Percentiles rank a stretch among this genome's conserved stretches.
Conservation (phyloP, 2,113 vertebrate genomes). For the Ceuthmochares aereus region DNA sequence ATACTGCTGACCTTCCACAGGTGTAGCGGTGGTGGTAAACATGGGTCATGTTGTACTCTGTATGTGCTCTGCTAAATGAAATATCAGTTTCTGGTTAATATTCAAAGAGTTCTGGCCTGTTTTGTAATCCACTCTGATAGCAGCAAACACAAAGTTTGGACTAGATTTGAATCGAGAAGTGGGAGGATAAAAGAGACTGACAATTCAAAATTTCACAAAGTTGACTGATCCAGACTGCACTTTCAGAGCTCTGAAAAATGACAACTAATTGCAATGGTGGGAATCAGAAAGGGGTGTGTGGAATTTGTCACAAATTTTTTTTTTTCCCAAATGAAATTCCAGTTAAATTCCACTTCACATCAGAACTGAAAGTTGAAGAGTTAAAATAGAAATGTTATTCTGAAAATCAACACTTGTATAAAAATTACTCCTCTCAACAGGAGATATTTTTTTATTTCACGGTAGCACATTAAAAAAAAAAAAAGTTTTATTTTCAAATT, state of each 20-base stretch:
- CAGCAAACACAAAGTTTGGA: not conserved
- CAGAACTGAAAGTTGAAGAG: not conserved
- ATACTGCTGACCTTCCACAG: not conserved
- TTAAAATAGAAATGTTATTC: not conserved
- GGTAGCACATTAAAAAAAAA: not conserved
- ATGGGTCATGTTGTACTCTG: not conserved
- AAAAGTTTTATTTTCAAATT: not conserved
- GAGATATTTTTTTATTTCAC: not conserved
- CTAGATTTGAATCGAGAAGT: not conserved
- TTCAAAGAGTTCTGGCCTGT: not conserved
- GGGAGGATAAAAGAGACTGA: not conserved
- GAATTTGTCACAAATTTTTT: fast-evolving
- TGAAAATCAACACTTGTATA: not conserved
- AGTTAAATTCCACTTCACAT: not conserved
- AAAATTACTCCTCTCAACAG: not conserved
- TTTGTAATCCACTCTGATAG: not conserved
- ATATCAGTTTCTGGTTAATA: not conserved
- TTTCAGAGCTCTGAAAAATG: not conserved
- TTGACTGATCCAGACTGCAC: not conserved
- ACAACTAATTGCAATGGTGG: not conserved
- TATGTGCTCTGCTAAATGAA: not conserved
- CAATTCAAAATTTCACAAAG: not conserved
- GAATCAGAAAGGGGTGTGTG: not conserved
- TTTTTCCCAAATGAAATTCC: not conserved
- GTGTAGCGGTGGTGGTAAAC: not conserved